phyloP scores from a whole-genome alignment of 2,113 vertebrate species.

The Arothron firmamentum region DNA sequence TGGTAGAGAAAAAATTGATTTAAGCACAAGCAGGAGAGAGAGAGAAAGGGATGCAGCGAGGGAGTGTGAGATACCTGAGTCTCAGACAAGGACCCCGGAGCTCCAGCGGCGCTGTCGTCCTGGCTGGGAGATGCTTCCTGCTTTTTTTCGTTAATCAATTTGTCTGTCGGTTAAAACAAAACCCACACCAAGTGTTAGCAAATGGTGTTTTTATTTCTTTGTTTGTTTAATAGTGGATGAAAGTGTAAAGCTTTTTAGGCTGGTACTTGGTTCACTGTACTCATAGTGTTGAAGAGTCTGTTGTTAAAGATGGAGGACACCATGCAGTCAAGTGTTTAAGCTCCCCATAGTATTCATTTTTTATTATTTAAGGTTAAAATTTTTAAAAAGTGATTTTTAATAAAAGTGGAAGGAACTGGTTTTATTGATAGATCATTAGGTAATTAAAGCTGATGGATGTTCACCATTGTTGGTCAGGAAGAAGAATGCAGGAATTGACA shows the following conservation, averaged over 20 bases:
- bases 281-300: too few relatives aligned
- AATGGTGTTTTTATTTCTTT: background rate
- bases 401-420: too few relatives aligned
- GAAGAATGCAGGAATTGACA: constrained; percentile 80
- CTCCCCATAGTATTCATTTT: too few relatives aligned
- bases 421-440: too few relatives aligned
- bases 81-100: constrained; percentile 55
- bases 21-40: constrained; percentile 47
- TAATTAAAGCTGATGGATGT: constrained; percentile 35
- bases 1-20: constrained; percentile 35
- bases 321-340: background rate
- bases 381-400: too few relatives aligned
- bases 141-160: constrained; percentile 32
- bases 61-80: constrained; percentile 18
- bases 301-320: background rate
- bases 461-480: constrained; percentile 78
- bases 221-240: too few relatives aligned
- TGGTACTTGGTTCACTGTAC: background rate
- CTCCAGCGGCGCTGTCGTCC: constrained; percentile 49
- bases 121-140: constrained; percentile 34
- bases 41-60: constrained; percentile 39
- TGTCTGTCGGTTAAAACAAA: constrained; percentile 7
- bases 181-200: too few relatives aligned
- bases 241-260: too few relatives aligned
- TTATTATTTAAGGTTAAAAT: too few relatives aligned